Evolutionary conservation across 1,140 invertebrate species (phyloP).

Genomic region (Cardiocondyla obscurior): DNA sequence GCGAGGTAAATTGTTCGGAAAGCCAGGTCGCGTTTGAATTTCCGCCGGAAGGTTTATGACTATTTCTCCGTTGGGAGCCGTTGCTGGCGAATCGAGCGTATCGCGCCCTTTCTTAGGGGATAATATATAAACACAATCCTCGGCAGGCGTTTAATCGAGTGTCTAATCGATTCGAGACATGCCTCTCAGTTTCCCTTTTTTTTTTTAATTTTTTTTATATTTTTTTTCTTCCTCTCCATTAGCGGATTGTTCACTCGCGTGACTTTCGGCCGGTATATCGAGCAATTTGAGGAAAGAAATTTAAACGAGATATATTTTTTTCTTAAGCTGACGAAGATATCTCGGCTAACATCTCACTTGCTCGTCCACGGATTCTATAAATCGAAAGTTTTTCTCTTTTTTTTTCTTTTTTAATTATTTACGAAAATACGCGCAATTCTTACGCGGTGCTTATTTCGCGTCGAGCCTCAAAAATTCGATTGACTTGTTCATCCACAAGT

Average conservation of each 20-base stretch:
- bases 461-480: background rate
- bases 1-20: conserved; percentile 68
- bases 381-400: background rate
- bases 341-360: background rate
- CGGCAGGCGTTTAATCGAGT: conserved; percentile 37
- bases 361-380: background rate
- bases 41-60: conserved; percentile 67
- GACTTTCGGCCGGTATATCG: background rate
- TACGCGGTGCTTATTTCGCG: background rate
- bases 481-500: background rate
- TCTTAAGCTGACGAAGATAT: background rate
- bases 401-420: too few species aligned
- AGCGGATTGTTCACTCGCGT: conserved; percentile 19
- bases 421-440: background rate
- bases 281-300: background rate
- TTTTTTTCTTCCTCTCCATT: background rate
- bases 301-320: background rate
- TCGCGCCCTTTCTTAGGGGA: conserved; percentile 60
- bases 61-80: conserved; percentile 65
- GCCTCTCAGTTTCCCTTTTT: too few species aligned
- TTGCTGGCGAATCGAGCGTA: conserved; percentile 67
- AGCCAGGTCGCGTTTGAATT: conserved; percentile 65
- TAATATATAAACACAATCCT: conserved; percentile 39
- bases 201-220: too few species aligned
- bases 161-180: conserved; percentile 38